These are phyloP conservation scores for Drosophila ananassae DNA, from an alignment of 1,140 invertebrate species.

Conservation along the genomic window DNA sequence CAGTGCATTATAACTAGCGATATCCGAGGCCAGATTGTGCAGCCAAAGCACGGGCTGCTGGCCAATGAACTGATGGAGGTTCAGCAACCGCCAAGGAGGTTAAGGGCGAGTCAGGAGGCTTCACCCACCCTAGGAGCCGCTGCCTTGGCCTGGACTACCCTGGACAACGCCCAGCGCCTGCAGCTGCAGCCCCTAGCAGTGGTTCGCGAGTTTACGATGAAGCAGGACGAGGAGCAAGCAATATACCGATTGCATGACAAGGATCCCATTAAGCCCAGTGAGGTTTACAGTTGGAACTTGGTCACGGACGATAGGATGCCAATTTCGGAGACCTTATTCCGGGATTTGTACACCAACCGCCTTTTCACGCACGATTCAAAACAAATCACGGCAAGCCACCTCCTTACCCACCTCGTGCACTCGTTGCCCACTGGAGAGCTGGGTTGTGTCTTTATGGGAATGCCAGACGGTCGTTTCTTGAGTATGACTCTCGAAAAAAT, in stretches of 20 bases:
- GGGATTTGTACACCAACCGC: constrained; percentile 97
- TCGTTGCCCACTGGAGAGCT: constrained; percentile 94
- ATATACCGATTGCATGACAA: constrained; percentile 81
- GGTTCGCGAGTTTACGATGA: constrained; percentile 94
- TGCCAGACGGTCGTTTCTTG: constrained; percentile 26
- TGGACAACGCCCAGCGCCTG: constrained; percentile 89
- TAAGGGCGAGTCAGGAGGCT: background rate
- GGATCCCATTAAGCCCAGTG: constrained; percentile 7
- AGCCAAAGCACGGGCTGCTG: constrained; percentile 18
- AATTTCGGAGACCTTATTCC: constrained; percentile 97
- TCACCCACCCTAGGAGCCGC: constrained; percentile 88
- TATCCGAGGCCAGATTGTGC: constrained; percentile 25
- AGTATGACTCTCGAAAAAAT: constrained; percentile 56
- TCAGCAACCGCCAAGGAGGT: background rate
- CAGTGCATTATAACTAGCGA: constrained; percentile 59
- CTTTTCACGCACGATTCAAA: constrained; percentile 96
- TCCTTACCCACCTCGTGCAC: constrained; percentile 95
- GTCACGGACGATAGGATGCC: constrained; percentile 86
- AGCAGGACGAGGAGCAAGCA: constrained; percentile 90
- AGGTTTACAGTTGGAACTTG: constrained; percentile 50
- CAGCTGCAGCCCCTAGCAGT: constrained; percentile 94
- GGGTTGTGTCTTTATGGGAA: constrained; percentile 88
- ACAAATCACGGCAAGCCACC: constrained; percentile 98
- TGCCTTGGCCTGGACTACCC: constrained; percentile 93
- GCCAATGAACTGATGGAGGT: constrained; percentile 43